Evolutionary conservation across 2,888 invertebrate genomes (phyloP).

Genomic region (Dasypogon diadema): DNA sequence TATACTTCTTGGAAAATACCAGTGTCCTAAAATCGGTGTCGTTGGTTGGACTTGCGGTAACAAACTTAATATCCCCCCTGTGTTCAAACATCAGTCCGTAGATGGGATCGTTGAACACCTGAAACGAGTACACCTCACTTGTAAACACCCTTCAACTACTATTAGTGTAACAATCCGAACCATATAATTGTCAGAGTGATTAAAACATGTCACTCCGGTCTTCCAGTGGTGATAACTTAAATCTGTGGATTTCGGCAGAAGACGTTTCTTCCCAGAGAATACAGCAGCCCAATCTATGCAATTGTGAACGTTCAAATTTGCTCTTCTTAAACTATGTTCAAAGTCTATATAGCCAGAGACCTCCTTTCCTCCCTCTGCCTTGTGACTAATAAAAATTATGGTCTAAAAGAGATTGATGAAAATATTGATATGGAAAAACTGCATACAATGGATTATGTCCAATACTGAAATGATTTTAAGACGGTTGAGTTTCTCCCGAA

Average conservation of each 20-base stretch:
- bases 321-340: constrained; percentile 62
- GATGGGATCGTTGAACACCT: constrained; percentile 77
- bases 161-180: constrained; percentile 62
- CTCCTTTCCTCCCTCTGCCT: constrained; percentile 79
- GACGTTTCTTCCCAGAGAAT: constrained; percentile 74
- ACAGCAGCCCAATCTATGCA: constrained; percentile 80
- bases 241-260: constrained; percentile 78
- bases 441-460: constrained; percentile 12
- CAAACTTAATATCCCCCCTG: constrained; percentile 81
- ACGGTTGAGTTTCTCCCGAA: constrained; percentile 80
- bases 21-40: constrained; percentile 73
- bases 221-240: constrained; percentile 81
- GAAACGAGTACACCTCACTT: not conserved
- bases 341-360: constrained; percentile 90
- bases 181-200: constrained; percentile 82
- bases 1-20: constrained; percentile 76
- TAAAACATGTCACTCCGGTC: constrained; percentile 76
- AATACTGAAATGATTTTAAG: constrained; percentile 78
- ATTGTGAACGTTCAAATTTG: constrained; percentile 57
- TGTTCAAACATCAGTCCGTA: constrained; percentile 83
- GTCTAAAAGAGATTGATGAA: constrained; percentile 70
- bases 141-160: not conserved
- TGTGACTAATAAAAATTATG: constrained; percentile 82
- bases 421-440: constrained; percentile 41
- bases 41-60: constrained; percentile 76